These are phyloP conservation scores for Drosophila kikkawai DNA, from an alignment of 1,140 invertebrate species.

Conservation along the genomic window DNA sequence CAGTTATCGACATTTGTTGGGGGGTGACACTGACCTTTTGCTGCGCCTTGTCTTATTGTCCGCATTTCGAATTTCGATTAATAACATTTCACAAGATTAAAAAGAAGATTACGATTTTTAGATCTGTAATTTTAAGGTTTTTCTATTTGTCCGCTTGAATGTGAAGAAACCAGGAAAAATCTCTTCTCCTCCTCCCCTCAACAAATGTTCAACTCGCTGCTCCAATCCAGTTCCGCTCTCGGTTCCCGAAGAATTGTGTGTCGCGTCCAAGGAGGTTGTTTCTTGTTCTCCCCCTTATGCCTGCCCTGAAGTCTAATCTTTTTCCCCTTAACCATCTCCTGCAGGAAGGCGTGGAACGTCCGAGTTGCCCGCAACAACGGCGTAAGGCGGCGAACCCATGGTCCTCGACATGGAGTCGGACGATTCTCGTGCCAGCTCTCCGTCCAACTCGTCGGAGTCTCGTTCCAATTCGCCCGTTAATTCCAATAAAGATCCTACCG, in stretches of 20 bases:
- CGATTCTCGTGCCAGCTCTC: conserved; percentile 61
- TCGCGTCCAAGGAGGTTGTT: conserved; percentile 15
- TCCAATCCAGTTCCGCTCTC: conserved; percentile 4
- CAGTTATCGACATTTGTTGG: conserved; percentile 34
- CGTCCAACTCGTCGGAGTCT: conserved; percentile 64
- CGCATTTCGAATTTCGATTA: not conserved
- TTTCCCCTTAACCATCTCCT: conserved; percentile 27
- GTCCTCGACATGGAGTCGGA: conserved; percentile 75
- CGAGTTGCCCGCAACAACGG: conserved; percentile 14
- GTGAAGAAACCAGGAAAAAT: not conserved
- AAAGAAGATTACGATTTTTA: too few relatives aligned
- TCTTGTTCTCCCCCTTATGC: not conserved
- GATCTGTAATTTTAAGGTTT: too few relatives aligned
- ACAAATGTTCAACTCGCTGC: conserved; percentile 22
- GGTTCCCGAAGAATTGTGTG: not conserved
- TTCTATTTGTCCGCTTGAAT: not conserved
- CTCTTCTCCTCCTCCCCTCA: not conserved
- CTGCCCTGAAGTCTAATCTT: conserved; percentile 2
- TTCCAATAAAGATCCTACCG: conserved; percentile 7
- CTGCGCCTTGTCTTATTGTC: not conserved
- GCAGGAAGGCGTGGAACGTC: conserved; percentile 46
- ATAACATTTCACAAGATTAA: not conserved
- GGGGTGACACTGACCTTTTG: conserved; percentile 18
- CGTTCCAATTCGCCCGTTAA: conserved; percentile 59
- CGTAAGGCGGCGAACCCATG: conserved; percentile 37